These are phyloP conservation scores for Dicrurus megarhynchus DNA, from an alignment of 2,113 vertebrate species.

Conservation along the genomic window DNA sequence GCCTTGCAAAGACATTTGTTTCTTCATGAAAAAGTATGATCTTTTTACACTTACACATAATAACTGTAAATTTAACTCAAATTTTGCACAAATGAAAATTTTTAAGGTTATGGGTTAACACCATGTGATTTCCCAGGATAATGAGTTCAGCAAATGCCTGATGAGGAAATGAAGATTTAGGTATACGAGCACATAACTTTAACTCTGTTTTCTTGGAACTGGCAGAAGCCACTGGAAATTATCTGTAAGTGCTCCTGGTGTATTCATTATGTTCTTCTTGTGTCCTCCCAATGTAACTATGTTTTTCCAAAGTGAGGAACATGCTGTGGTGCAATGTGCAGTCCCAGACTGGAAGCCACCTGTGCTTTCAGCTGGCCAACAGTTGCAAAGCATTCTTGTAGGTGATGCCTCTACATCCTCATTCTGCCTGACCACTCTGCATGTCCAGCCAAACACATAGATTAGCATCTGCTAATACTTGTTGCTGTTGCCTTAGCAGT, in stretches of 20 bases:
- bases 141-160: constrained; percentile 56
- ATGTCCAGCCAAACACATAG: neutral
- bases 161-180: constrained; percentile 42
- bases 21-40: neutral
- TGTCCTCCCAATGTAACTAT: neutral
- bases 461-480: neutral
- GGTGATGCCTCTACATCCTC: neutral
- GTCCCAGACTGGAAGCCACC: neutral
- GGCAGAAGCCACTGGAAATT: constrained; percentile 47
- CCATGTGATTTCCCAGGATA: neutral
- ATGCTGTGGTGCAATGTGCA: neutral
- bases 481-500: neutral
- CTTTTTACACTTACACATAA: neutral
- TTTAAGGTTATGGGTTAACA: neutral
- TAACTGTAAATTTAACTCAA: neutral
- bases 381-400: neutral
- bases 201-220: constrained; percentile 31
- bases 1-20: neutral
- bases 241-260: constrained; percentile 31
- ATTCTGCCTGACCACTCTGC: neutral
- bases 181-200: neutral
- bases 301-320: constrained; percentile 6
- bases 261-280: constrained; percentile 23
- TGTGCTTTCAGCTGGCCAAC: neutral
- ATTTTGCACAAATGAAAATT: neutral